phyloP scores from a whole-genome alignment of 2,888 invertebrate species.

The Coelopa pilipes region DNA sequence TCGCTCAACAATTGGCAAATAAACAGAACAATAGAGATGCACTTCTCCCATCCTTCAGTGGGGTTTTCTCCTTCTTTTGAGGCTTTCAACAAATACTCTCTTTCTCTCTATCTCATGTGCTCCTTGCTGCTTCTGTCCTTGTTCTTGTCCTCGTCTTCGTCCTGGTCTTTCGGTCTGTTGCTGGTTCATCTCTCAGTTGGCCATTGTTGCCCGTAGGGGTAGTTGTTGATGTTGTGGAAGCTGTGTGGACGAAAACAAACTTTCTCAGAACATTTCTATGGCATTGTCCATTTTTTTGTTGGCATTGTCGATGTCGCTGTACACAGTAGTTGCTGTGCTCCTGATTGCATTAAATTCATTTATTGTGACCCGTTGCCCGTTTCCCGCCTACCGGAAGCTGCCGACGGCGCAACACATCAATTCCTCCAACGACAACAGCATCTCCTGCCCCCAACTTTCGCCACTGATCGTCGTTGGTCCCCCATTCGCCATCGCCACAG shows the following conservation, averaged over 20 bases:
- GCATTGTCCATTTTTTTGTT: conserved; percentile 25
- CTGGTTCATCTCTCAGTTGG: too few species aligned
- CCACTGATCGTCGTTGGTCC: neutral
- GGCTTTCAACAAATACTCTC: neutral
- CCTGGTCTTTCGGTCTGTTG: too few species aligned
- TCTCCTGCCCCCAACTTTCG: neutral
- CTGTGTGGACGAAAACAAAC: conserved; percentile 23
- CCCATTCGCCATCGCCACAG: neutral
- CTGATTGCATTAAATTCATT: conserved; percentile 37
- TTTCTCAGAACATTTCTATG: conserved; percentile 25
- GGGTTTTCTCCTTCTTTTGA: neutral
- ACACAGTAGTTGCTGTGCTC: neutral
- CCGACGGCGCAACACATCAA: conserved; percentile 31
- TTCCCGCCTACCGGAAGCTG: conserved; percentile 28
- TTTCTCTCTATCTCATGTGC: neutral
- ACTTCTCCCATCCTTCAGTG: neutral
- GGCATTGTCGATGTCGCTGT: conserved; percentile 15
- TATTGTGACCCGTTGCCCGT: conserved; percentile 12
- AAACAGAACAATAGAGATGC: neutral
- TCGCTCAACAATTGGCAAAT: conserved; percentile 11
- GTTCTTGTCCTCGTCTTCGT: too few species aligned
- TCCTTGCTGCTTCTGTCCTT: conserved; percentile 2
- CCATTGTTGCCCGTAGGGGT: neutral
- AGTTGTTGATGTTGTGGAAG: too few species aligned
- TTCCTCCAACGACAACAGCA: conserved; percentile 17